phyloP scores from a whole-genome alignment of 1,140 invertebrate genomes.

The Drosophila tani region DNA sequence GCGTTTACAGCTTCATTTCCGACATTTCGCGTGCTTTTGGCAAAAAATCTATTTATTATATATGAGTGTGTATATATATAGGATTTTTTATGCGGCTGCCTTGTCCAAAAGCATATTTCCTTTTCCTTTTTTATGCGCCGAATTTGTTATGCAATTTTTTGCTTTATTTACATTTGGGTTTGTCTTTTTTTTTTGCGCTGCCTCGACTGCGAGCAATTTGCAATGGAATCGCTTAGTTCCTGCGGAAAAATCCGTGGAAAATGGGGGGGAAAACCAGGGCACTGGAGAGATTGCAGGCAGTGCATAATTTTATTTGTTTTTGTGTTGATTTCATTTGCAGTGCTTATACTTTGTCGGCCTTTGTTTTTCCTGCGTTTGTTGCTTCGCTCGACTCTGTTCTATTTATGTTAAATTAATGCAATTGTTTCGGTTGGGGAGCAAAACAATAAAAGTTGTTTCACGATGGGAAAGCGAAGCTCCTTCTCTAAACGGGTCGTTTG shows the following conservation, averaged over 20 bases:
- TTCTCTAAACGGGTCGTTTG: conserved; percentile 30
- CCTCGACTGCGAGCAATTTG: conserved; percentile 44
- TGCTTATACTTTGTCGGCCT: conserved; percentile 51
- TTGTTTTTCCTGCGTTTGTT: conserved; percentile 22
- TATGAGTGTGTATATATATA: conserved; percentile 28
- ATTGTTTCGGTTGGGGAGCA: conserved; percentile 51
- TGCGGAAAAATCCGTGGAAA: conserved; percentile 44
- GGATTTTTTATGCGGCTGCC: conserved; percentile 35
- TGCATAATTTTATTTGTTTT: conserved; percentile 72
- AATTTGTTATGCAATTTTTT: conserved; percentile 60
- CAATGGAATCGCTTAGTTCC: conserved; percentile 65
- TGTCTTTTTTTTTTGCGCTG: conserved; percentile 26
- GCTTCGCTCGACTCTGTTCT: conserved; percentile 24
- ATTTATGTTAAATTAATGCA: conserved; percentile 73
- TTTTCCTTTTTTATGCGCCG: conserved; percentile 42
- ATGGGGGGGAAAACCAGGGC: conserved; percentile 9
- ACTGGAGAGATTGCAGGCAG: conserved; percentile 22
- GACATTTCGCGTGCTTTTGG: conserved; percentile 55
- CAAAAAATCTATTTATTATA: conserved; percentile 71
- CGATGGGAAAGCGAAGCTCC: neutral
- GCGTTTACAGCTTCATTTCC: conserved; percentile 76
- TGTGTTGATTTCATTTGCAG: conserved; percentile 64
- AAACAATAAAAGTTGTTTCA: conserved; percentile 21
- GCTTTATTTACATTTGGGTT: conserved; percentile 60
- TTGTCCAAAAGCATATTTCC: conserved; percentile 64